Evolutionary conservation across 2,888 invertebrate genomes (phyloP).

Genomic region (Drosophila sordidula): DNA sequence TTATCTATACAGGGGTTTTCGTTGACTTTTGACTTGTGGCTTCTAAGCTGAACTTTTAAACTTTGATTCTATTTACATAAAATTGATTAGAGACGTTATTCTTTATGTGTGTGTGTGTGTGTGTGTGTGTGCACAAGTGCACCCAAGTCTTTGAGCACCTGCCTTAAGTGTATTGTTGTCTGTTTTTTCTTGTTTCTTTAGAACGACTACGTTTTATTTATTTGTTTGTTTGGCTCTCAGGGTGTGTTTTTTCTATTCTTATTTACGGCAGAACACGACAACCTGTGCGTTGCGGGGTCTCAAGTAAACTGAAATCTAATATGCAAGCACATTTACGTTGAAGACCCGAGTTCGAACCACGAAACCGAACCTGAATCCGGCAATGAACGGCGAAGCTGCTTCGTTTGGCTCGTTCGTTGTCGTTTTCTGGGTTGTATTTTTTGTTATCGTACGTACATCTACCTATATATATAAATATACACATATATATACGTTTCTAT

Average conservation of each 20-base stretch:
- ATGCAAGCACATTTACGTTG: conserved; percentile 55
- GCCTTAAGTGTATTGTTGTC: conserved; percentile 29
- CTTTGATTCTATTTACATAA: conserved; percentile 74
- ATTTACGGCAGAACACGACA: conserved; percentile 19
- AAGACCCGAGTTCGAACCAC: conserved; percentile 41
- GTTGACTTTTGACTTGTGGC: background rate
- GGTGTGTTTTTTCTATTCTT: conserved; percentile 3
- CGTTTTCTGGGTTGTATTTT: conserved; percentile 3
- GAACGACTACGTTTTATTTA: conserved; percentile 34
- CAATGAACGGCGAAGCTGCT: conserved; percentile 11
- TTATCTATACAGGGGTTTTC: background rate
- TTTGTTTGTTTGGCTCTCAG: conserved; percentile 42
- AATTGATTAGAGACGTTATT: conserved; percentile 61
- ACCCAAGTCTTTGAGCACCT: conserved; percentile 45
- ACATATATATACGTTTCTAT: conserved; percentile 4
- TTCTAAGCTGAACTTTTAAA: conserved; percentile 66
- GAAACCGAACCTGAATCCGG: conserved; percentile 32
- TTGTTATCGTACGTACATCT: conserved; percentile 21
- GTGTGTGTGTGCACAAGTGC: conserved; percentile 44
- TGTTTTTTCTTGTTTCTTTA: conserved; percentile 11
- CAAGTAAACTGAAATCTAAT: conserved; percentile 75
- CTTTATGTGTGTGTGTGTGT: conserved; percentile 3
- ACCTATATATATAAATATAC: background rate
- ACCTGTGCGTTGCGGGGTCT: conserved; percentile 67
- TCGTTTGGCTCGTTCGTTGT: background rate